Percentiles rank a stretch among this genome's conserved stretches.
Conservation (phyloP, 2,888 invertebrate species). For the Tetropium fuscum region DNA sequence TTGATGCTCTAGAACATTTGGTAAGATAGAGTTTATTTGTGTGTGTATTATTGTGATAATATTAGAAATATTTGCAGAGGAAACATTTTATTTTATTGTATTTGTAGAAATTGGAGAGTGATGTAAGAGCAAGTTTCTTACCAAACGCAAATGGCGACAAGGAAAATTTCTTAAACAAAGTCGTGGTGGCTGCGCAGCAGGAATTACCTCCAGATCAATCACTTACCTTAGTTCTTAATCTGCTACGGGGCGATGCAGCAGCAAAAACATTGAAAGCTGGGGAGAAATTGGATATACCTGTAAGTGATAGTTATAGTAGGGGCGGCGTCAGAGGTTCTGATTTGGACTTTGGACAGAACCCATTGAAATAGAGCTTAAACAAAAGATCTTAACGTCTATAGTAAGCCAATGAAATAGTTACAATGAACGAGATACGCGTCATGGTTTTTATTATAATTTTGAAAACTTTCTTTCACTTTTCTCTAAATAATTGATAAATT, state of each 20-base stretch:
- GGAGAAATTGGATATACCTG: constrained; percentile 70
- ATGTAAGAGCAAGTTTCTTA: constrained; percentile 78
- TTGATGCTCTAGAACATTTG: constrained; percentile 81
- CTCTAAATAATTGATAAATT: too few relatives aligned
- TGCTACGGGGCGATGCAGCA: constrained; percentile 70
- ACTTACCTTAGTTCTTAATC: constrained; percentile 70
- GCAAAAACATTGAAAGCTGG: constrained; percentile 60
- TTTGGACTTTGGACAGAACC: too few relatives aligned
- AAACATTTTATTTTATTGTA: constrained; percentile 39
- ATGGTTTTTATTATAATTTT: too few relatives aligned
- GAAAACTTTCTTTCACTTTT: too few relatives aligned
- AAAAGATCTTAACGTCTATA: too few relatives aligned
- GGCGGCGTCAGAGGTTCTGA: too few relatives aligned
- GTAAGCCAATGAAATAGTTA: too few relatives aligned
- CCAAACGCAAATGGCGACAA: constrained; percentile 73
- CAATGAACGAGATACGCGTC: too few relatives aligned
- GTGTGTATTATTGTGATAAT: neutral
- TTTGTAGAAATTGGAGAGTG: constrained; percentile 73
- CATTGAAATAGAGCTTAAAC: too few relatives aligned
- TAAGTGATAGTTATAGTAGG: constrained; percentile 55
- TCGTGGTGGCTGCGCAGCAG: constrained; percentile 76
- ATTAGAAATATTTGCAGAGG: neutral
- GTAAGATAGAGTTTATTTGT: constrained; percentile 60
- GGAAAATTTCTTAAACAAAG: constrained; percentile 75
- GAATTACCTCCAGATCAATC: constrained; percentile 72